Conservation (phyloP, 2,797 vertebrate genomes). For the Sebastes taczanowskii region DNA sequence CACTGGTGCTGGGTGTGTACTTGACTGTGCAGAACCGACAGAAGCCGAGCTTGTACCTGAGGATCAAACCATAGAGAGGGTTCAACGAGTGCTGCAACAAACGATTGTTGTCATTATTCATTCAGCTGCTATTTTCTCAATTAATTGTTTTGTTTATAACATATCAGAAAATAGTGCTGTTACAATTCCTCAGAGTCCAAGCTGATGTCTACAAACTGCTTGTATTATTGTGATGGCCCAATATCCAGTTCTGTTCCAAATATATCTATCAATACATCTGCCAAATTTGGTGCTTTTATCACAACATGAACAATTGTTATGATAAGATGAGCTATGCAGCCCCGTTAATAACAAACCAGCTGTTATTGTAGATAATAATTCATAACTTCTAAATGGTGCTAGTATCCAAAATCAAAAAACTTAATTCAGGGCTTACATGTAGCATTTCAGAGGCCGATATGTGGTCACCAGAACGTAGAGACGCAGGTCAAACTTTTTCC, state of each 20-base stretch:
- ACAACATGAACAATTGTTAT: too few relatives aligned
- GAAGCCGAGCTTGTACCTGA: slow-evolving; percentile 98
- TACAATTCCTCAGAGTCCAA: neutral
- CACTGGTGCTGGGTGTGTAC: slow-evolving; percentile 96
- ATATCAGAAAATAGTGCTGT: neutral
- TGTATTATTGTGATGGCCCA: too few relatives aligned
- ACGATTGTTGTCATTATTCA: neutral
- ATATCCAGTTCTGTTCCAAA: too few relatives aligned
- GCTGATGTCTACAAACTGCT: neutral
- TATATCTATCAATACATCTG: too few relatives aligned
- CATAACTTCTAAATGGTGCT: neutral
- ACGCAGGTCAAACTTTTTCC: slow-evolving; percentile 97
- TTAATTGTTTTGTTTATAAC: neutral
- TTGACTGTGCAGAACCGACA: slow-evolving; percentile 99
- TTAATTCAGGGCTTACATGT: slow-evolving; percentile 87
- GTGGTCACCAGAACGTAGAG: slow-evolving; percentile 96
- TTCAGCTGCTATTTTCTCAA: neutral
- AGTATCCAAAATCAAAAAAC: too few relatives aligned
- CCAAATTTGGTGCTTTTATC: too few relatives aligned
- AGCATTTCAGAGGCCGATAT: slow-evolving; percentile 95
- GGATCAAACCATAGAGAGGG: slow-evolving; percentile 1
- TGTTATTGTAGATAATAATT: neutral
- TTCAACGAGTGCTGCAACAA: neutral
- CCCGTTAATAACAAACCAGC: neutral
- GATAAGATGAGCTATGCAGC: too few relatives aligned